Percentiles rank a stretch among this genome's conserved stretches.
Conservation (phyloP, 2,797 vertebrate genomes). For the Mormyrops attenuatus region DNA sequence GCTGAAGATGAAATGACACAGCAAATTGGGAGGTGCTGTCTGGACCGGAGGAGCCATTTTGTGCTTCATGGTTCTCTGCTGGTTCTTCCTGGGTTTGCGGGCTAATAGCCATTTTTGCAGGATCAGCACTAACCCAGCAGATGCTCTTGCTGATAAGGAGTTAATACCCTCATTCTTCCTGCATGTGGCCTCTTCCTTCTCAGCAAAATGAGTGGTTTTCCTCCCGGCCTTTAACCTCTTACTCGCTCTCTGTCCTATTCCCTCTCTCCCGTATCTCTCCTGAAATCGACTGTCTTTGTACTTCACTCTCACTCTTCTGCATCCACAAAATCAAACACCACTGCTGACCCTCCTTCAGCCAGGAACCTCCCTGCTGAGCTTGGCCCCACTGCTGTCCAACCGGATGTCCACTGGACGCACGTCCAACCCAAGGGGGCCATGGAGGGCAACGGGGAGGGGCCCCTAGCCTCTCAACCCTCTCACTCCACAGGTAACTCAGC, state of each 20-base stretch:
- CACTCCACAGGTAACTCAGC: conserved; percentile 64
- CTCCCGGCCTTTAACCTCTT: background rate
- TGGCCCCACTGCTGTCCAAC: conserved; percentile 64
- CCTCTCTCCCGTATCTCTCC: background rate
- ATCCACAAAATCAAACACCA: background rate
- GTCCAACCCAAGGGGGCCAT: conserved; percentile 45
- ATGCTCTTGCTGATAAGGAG: background rate
- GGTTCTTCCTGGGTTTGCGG: background rate
- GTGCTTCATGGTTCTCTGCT: background rate
- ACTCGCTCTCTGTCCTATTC: background rate
- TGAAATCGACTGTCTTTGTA: background rate
- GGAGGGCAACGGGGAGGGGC: conserved; percentile 60
- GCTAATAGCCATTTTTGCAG: background rate
- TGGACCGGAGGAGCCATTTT: background rate
- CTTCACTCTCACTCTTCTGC: background rate
- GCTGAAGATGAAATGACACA: background rate
- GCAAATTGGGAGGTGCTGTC: background rate
- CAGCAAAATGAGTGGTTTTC: background rate
- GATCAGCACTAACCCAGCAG: background rate
- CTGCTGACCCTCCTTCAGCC: conserved; percentile 42
- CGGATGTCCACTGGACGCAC: conserved; percentile 73
- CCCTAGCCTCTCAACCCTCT: conserved; percentile 53
- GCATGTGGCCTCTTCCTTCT: conserved; percentile 7
- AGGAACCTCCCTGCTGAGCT: conserved; percentile 62
- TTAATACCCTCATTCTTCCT: background rate